These are phyloP conservation scores for Neogale vison DNA, from an alignment of 2,113 vertebrate species.

Conservation along the genomic window DNA sequence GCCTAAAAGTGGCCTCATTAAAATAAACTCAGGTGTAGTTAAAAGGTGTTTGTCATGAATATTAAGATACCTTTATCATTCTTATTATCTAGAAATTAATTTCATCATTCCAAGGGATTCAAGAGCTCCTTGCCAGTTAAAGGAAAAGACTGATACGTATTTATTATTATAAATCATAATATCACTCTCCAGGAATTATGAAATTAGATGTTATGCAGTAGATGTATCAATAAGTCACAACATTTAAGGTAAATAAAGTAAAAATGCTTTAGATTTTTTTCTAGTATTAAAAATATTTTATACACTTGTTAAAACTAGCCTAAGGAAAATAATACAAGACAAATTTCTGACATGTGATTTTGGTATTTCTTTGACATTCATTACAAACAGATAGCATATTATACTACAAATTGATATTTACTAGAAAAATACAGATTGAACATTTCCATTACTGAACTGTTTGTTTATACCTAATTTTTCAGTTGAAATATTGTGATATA, in stretches of 20 bases:
- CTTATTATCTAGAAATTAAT: neutral
- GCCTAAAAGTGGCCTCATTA: neutral
- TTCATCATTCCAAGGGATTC: neutral
- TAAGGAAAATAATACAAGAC: neutral
- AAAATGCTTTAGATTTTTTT: neutral
- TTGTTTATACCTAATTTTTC: conserved; percentile 26
- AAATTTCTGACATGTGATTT: neutral
- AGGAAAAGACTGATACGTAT: neutral
- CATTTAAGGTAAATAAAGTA: neutral
- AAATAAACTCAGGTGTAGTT: neutral
- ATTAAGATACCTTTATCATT: neutral
- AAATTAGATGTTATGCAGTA: neutral
- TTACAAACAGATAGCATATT: neutral
- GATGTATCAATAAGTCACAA: neutral
- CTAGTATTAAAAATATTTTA: neutral
- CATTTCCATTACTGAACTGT: neutral
- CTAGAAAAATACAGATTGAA: neutral
- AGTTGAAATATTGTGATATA: neutral
- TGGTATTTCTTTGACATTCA: neutral
- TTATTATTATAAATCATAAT: neutral
- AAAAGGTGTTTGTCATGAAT: neutral
- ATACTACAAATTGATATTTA: neutral
- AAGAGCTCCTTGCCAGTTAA: neutral
- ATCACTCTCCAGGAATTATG: neutral
- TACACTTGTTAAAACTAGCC: neutral